phyloP scores from a whole-genome alignment of 2,888 invertebrate genomes.

The Polietes domitor region DNA sequence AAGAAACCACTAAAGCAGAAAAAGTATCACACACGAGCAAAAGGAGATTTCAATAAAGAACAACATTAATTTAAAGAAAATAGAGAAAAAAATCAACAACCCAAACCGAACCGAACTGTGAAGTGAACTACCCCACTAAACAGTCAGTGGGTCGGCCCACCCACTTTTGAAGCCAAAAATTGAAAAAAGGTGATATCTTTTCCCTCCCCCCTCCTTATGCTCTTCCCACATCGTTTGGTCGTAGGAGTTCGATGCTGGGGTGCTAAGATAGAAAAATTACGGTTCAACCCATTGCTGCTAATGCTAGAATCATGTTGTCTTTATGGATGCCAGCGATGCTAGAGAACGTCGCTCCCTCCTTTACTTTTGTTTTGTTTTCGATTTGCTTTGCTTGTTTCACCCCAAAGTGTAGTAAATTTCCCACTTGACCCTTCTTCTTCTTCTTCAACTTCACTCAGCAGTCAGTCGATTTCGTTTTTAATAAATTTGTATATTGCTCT shows the following conservation, averaged over 20 bases:
- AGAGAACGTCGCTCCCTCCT: neutral
- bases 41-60: constrained; percentile 38
- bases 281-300: constrained; percentile 18
- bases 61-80: constrained; percentile 40
- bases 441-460: neutral
- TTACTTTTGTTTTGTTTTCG: neutral
- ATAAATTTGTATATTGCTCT: neutral
- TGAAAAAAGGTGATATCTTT: neutral
- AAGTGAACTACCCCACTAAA: neutral
- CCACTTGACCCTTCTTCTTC: neutral
- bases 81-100: constrained; percentile 27
- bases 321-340: neutral
- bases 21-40: neutral
- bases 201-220: neutral
- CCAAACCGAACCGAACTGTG: constrained; percentile 24
- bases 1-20: constrained; percentile 2
- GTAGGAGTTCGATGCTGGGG: neutral
- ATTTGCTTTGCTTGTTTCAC: neutral
- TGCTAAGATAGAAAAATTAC: neutral
- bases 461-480: neutral
- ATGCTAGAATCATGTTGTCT: constrained; percentile 19
- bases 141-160: too few species aligned
- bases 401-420: neutral
- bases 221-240: neutral
- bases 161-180: neutral